These are phyloP conservation scores for Hemistola chrysoprasaria DNA, from an alignment of 2,888 invertebrate species.

Conservation along the genomic window DNA sequence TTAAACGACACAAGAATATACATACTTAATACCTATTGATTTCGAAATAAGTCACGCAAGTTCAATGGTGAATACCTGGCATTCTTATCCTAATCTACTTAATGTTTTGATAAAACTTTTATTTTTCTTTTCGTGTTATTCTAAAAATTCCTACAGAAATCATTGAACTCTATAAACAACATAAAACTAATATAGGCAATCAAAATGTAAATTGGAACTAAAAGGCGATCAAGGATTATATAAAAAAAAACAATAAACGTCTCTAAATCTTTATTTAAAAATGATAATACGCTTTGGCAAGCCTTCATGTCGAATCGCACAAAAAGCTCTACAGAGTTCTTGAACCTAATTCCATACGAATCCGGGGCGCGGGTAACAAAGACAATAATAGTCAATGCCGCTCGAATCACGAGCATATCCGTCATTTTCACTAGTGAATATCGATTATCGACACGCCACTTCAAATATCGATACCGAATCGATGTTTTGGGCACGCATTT, in stretches of 20 bases:
- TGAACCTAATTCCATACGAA: conserved; percentile 66
- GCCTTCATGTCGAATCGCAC: conserved; percentile 6
- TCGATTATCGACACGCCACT: conserved; percentile 56
- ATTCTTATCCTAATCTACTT: neutral
- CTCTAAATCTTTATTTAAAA: neutral
- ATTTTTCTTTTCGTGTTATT: no score
- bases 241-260: conserved; percentile 7
- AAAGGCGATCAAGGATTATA: conserved; percentile 11
- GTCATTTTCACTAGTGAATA: conserved; percentile 51
- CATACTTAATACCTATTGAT: conserved; percentile 38
- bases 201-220: conserved; percentile 2
- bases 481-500: conserved; percentile 46
- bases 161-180: neutral
- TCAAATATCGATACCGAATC: conserved; percentile 55
- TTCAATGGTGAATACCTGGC: conserved; percentile 60
- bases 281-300: no score
- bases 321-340: conserved; percentile 44
- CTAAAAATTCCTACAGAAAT: no score
- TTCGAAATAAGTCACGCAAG: conserved; percentile 53
- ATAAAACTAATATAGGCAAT: conserved; percentile 11
- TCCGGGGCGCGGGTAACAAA: conserved; percentile 64
- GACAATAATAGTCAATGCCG: conserved; percentile 69
- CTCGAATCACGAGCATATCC: conserved; percentile 64
- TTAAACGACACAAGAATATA: conserved; percentile 42
- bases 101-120: no score